Conservation (phyloP, 2,113 vertebrate species). For the Siniperca chuatsi region DNA sequence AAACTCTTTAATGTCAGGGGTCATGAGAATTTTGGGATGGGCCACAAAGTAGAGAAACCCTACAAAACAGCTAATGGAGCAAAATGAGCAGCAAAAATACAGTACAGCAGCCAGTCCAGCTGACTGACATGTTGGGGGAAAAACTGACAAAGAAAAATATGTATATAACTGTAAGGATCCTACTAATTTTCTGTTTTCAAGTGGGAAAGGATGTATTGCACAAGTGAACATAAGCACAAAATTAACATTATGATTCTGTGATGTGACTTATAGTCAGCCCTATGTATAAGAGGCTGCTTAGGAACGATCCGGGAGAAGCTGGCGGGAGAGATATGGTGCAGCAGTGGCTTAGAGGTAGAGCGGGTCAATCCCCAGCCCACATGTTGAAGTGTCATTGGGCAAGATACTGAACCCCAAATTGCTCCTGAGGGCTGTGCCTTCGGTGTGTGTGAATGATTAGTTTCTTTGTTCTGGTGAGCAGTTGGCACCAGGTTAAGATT, state of each 20-base stretch:
- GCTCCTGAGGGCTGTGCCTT: no score
- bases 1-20: neutral
- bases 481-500: neutral
- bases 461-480: no score
- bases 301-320: no score
- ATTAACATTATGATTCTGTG: neutral
- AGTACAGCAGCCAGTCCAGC: neutral
- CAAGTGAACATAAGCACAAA: slow-evolving; percentile 25
- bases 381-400: no score
- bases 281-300: neutral
- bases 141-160: neutral
- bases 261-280: neutral
- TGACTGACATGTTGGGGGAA: neutral
- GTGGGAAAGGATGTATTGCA: slow-evolving; percentile 11
- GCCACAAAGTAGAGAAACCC: neutral
- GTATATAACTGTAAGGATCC: neutral
- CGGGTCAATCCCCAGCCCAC: no score
- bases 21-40: neutral
- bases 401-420: no score
- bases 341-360: no score
- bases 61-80: neutral
- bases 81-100: neutral
- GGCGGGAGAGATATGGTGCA: no score
- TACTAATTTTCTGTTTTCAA: neutral
- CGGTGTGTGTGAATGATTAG: no score